Percentiles rank a stretch among this genome's conserved stretches.
These are phyloP conservation scores for Cacoxenus indagator DNA, from an alignment of 2,888 invertebrate species.

Conservation along the genomic window DNA sequence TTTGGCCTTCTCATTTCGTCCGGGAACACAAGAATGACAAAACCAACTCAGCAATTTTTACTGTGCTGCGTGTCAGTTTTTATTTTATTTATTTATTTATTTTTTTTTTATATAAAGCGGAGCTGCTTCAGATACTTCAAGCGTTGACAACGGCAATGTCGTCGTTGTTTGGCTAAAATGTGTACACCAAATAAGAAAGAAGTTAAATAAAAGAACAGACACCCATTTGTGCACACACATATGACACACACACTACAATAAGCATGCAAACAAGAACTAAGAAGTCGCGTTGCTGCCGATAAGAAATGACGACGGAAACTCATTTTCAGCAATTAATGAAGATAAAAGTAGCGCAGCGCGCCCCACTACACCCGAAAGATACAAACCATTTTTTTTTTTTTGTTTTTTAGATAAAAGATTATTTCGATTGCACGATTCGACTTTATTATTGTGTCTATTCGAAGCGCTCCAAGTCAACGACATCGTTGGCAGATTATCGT, in stretches of 20 bases:
- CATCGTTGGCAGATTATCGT: no score
- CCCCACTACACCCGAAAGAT: no score
- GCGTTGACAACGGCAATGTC: background rate
- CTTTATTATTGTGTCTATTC: no score
- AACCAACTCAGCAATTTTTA: background rate
- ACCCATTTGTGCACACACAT: background rate
- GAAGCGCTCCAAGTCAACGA: no score
- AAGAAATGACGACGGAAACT: background rate
- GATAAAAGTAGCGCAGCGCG: background rate
- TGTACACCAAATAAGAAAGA: background rate
- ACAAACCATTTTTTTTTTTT: no score
- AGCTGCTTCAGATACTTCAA: background rate
- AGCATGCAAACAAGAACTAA: background rate
- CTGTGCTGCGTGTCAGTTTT: slow-evolving; percentile 13
- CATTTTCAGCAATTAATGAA: background rate
- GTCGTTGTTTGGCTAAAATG: background rate
- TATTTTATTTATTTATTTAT: background rate
- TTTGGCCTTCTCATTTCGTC: slow-evolving; percentile 65
- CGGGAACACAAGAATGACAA: background rate
- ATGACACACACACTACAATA: background rate
- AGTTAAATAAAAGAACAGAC: background rate
- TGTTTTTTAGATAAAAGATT: no score
- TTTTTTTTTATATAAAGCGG: no score
- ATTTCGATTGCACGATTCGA: no score
- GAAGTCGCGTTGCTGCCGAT: background rate